These are phyloP conservation scores for Yponomeuta plumbellus DNA, from an alignment of 2,888 invertebrate genomes.

Conservation along the genomic window DNA sequence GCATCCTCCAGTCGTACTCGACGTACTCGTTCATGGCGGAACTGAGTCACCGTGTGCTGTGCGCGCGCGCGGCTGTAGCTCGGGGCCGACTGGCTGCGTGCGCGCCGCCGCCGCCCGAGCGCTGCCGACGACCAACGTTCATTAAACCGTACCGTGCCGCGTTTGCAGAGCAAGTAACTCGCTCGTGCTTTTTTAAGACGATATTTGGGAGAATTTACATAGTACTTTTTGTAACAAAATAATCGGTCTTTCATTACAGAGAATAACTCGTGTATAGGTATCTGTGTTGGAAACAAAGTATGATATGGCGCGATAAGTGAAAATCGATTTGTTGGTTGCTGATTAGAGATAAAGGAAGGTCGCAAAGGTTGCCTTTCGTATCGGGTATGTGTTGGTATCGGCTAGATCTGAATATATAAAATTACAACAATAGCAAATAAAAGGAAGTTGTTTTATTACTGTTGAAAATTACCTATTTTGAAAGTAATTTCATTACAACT, in stretches of 20 bases:
- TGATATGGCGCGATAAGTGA: too few species aligned
- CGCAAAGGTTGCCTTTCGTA: too few species aligned
- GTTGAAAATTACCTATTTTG: too few species aligned
- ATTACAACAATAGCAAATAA: too few species aligned
- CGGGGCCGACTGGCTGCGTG: constrained; percentile 68
- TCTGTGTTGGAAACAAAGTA: too few species aligned
- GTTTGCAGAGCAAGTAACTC: constrained; percentile 37
- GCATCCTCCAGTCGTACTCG: constrained; percentile 78
- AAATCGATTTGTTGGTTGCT: too few species aligned
- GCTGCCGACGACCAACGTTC: constrained; percentile 61
- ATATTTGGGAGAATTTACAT: not conserved
- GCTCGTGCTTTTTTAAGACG: constrained; percentile 30
- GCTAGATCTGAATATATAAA: too few species aligned
- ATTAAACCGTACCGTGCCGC: constrained; percentile 66
- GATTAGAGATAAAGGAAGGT: too few species aligned
- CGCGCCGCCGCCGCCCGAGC: constrained; percentile 47
- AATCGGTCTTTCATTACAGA: not conserved
- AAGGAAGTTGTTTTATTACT: too few species aligned
- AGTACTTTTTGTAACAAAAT: not conserved
- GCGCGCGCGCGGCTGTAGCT: constrained; percentile 71
- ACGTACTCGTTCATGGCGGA: constrained; percentile 78
- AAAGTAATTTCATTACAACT: too few species aligned
- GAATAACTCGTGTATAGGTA: not conserved
- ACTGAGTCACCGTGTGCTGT: constrained; percentile 33
- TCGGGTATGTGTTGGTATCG: too few species aligned